These are phyloP conservation scores for Corvus moneduloides DNA, from an alignment of 2,113 vertebrate species.

Conservation along the genomic window DNA sequence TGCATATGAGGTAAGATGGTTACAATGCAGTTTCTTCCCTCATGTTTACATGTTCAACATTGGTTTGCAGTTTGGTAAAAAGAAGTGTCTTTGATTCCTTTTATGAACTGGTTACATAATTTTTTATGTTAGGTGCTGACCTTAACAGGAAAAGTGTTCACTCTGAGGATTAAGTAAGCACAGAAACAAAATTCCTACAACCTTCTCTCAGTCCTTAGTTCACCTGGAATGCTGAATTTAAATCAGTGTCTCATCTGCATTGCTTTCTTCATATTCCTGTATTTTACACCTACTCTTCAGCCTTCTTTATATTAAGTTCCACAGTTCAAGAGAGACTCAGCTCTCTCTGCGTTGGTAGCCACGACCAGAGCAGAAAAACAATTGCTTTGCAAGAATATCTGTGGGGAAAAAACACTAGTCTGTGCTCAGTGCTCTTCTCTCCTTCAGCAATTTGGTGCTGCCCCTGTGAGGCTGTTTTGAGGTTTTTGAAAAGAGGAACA, in stretches of 20 bases:
- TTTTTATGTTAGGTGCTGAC: neutral
- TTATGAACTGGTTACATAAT: neutral
- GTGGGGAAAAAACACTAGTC: neutral
- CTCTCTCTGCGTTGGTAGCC: neutral
- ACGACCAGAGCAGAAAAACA: neutral
- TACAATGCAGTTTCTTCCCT: neutral
- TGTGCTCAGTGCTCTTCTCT: conserved; percentile 15
- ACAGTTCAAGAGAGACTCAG: neutral
- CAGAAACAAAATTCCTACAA: neutral
- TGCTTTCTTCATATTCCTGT: neutral
- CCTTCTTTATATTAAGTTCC: neutral
- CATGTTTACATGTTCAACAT: neutral
- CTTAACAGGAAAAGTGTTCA: neutral
- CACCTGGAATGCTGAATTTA: neutral
- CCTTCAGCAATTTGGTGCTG: conserved; percentile 49
- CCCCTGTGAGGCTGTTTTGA: conserved; percentile 42
- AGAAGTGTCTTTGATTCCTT: neutral
- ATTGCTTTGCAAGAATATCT: neutral
- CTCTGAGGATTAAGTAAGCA: neutral
- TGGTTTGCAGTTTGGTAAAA: neutral
- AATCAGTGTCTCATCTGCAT: neutral
- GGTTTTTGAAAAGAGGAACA: neutral
- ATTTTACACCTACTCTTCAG: neutral
- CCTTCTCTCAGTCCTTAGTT: neutral
- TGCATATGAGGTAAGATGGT: conserved; percentile 87